Evolutionary conservation across 2,113 vertebrate species (phyloP), one percentile per base, ranked within the genome.

Genomic region (Lathamus discolor): DNA sequence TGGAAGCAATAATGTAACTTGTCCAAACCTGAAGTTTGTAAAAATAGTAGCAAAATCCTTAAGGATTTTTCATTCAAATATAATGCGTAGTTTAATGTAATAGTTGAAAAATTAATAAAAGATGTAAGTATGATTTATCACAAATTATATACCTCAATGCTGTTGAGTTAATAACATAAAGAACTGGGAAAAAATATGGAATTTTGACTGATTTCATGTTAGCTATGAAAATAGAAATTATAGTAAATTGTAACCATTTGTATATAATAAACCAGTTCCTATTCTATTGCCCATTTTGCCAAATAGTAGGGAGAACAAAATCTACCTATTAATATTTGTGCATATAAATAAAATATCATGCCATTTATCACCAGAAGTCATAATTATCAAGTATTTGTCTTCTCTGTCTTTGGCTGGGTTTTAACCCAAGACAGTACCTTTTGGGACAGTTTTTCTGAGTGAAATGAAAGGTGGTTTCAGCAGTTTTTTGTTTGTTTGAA

Each of bases 1-100:
- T 94, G 88, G 62, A 93, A 95, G 48, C 29, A 94, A 91, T 93
- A 94, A 86, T 11, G 4, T 37, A 72, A 86, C 28, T 77, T 83
- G 5, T 63, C 33, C 27, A 78, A 86, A 86, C 9, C 17, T 62
- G 14, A 67, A 55, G 24, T 64, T 61, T 74, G 14, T 24, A 87
- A 90, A 93, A 81, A 76, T n/a, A 82, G 18, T n/a, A 88, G 11
- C 18, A 90, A 86, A 86, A 86, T 68, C 51, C 48, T 89, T 49
- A 49, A 72, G 16, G 14, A 0, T 55, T 84, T 86, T 86, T 72
- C 24, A 55, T 63, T 78, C 20, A 75, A 82, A 44, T 76, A 20
- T 17, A 64, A 19, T 16, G 48, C 4, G 2, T 17, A 31, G 2
- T 74, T 77, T 33, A 77, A 83, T 39, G 24, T 17, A 28, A 20